Conservation (phyloP, 2,113 vertebrate species). For the Phalacrocorax brasilianus region DNA sequence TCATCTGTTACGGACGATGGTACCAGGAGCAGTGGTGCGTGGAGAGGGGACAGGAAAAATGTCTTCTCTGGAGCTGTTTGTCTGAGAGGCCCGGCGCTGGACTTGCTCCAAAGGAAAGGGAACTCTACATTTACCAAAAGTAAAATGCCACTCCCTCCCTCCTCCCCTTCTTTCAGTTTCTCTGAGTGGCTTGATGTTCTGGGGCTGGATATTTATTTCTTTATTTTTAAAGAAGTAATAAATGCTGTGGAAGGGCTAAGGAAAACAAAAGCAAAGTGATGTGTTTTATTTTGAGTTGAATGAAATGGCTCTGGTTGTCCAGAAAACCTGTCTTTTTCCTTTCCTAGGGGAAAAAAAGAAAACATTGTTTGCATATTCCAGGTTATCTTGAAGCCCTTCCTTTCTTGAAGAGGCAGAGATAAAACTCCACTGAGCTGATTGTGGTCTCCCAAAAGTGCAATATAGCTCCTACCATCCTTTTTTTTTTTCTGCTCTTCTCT, state of each 20-base stretch:
- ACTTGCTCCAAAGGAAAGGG: background rate
- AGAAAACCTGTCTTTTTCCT: background rate
- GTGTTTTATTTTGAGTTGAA: background rate
- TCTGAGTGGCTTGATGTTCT: background rate
- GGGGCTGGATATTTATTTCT: background rate
- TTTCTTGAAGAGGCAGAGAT: background rate
- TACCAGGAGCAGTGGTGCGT: background rate
- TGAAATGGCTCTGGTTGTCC: background rate
- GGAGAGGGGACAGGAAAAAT: background rate
- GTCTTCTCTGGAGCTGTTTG: background rate
- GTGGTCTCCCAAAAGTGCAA: background rate
- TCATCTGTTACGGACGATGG: fast-evolving
- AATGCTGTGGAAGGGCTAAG: background rate
- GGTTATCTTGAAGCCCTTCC: background rate
- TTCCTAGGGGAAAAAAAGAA: background rate
- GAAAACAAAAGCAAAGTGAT: background rate
- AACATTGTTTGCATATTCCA: background rate
- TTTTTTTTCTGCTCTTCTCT: background rate
- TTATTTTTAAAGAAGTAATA: background rate
- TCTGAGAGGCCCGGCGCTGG: background rate
- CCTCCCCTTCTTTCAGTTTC: background rate
- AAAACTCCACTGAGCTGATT: background rate
- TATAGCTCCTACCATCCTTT: background rate
- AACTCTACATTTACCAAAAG: background rate
- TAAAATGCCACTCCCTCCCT: background rate